Base-by-base conservation (phyloP, 92 coral and sea anemone genomes). In the Bergia puertoricense region DNA sequence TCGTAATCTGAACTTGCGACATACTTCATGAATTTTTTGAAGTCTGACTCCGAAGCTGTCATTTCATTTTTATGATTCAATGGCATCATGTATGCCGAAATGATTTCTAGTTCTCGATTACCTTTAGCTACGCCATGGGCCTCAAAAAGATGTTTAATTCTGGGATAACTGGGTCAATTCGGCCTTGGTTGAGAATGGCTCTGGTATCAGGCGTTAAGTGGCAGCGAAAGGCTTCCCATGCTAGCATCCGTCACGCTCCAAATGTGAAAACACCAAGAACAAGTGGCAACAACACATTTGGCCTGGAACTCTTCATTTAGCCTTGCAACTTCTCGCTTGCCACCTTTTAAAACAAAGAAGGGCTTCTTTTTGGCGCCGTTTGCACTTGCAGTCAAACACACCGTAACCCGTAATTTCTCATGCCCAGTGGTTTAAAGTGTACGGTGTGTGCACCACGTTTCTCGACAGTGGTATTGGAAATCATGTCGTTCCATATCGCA, bases 371-470 rank as follows among this genome's bases (percentile, higher is more conserved):
- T 82, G 20, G 8, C 76, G 23, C 86, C 76, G 45, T 38, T 50
- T 48, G 86, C 86, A 14, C 76, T 23, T 13, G 76, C 77, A 16
- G 86, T 83, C 44, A 83, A 65, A 51, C 86, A 68, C 37, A 68
- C 74, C 20, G 74, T 68, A 6, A 68, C 74, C 74, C 74, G 30
- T 0, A 30, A 30, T 30, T 86, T 86, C 42, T 75, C 89, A 40
- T 86, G 82, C 23, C 89, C 89, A 36, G 89, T 86, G 30, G 82
- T 86, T 86, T 86, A 40, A 74, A 86, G 73, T 50, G 81, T 4
- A 75, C 89, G 2, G 81, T 18, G 36, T 76, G 80, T 76, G 80
- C 56, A 30, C 80, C 80, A 76, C 50, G 80, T 76, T 76, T 76
- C 54, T 76, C 56, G 8, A 76, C 57, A 42, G 80, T 76, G 80